A percentile compares a stretch with the other conserved stretches of the same genome.
Conservation (phyloP, 2,113 vertebrate genomes). For the Rhineura floridana region DNA sequence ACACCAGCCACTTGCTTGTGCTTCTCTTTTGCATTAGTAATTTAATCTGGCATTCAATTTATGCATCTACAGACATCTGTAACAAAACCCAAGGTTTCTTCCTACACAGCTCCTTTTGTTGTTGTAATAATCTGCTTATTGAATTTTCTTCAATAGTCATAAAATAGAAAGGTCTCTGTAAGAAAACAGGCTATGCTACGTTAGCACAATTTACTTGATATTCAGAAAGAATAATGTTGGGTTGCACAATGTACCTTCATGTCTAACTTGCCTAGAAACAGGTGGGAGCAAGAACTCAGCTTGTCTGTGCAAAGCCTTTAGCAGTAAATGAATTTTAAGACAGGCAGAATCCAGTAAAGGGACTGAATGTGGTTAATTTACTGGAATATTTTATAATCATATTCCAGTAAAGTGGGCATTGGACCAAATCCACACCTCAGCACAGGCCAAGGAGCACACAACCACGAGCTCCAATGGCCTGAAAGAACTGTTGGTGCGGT, state of each 20-base stretch:
- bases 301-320: not conserved
- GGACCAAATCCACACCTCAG: not conserved
- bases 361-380: not conserved
- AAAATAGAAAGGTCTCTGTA: not conserved
- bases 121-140: slow-evolving; percentile 43
- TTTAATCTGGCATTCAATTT: slow-evolving; percentile 22
- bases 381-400: not conserved
- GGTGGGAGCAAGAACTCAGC: not conserved
- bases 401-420: not conserved
- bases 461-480: no score
- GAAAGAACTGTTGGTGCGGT: no score
- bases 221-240: not conserved
- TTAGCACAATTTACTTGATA: not conserved
- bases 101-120: slow-evolving; percentile 4
- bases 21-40: slow-evolving; percentile 19
- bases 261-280: not conserved
- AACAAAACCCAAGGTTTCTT: not conserved
- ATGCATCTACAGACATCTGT: not conserved
- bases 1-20: not conserved
- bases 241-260: not conserved
- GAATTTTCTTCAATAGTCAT: not conserved
- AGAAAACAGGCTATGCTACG: not conserved
- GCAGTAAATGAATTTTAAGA: not conserved
- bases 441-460: no score
- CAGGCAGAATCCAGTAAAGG: not conserved